A percentile compares a stretch with the other conserved stretches of the same genome.
Evolutionary conservation across 1,140 invertebrate genomes (phyloP).

Genomic region (Drosophila ananassae): DNA sequence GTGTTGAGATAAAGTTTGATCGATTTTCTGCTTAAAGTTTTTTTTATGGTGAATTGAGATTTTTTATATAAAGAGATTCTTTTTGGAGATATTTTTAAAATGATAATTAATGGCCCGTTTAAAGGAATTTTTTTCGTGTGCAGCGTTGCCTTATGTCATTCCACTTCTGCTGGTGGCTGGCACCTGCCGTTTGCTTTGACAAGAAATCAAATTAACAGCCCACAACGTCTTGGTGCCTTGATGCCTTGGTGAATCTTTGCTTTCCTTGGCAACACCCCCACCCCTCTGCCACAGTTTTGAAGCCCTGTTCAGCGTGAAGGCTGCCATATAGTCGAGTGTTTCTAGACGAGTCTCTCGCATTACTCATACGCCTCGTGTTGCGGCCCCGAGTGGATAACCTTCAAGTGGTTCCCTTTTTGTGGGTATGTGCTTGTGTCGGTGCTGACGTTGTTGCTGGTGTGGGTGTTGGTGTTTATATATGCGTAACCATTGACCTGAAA

Average conservation of each 20-base stretch:
- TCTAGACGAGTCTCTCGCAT: conserved; percentile 32
- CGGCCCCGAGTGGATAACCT: conserved; percentile 10
- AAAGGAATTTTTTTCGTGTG: not conserved
- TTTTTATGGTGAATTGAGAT: too few species aligned
- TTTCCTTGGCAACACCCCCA: not conserved
- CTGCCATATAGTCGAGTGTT: conserved; percentile 17
- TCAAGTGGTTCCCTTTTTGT: conserved; percentile 37
- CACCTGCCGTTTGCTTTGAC: conserved; percentile 65
- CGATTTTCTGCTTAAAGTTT: too few species aligned
- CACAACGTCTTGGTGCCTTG: conserved; percentile 58
- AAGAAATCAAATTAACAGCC: conserved; percentile 75
- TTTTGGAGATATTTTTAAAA: too few species aligned
- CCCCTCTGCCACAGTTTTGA: conserved; percentile 5
- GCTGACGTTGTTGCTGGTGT: not conserved
- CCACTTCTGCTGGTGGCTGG: conserved; percentile 26
- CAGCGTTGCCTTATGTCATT: conserved; percentile 20
- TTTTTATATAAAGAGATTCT: too few species aligned
- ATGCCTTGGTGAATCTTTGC: conserved; percentile 5
- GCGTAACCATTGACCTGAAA: conserved; percentile 59
- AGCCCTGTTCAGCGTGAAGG: conserved; percentile 1
- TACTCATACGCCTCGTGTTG: conserved; percentile 58
- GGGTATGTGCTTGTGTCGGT: conserved; percentile 1
- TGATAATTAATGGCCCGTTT: too few species aligned
- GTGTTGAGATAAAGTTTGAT: not conserved
- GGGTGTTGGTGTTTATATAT: conserved; percentile 7